A percentile compares a stretch with the other conserved stretches of the same genome.
Evolutionary conservation across 2,113 vertebrate species (phyloP).

Genomic region (Hemibagrus wyckioides): DNA sequence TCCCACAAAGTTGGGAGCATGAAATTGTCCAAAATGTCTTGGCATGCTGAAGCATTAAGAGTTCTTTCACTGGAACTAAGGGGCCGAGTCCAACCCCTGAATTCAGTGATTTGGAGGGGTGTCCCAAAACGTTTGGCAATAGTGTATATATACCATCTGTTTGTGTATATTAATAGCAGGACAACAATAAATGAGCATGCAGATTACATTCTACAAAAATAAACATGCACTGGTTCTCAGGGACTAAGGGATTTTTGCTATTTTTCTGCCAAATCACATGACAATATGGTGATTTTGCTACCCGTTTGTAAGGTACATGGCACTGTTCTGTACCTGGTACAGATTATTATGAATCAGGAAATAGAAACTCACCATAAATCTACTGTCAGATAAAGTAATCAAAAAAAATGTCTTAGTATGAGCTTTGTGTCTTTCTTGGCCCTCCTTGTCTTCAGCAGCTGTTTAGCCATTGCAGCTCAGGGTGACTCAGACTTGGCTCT

Average conservation of each 20-base stretch:
- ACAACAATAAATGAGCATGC: not conserved
- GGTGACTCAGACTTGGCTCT: slow-evolving; percentile 10
- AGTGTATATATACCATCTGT: not conserved
- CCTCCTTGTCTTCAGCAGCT: not conserved
- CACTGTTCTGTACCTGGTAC: not conserved
- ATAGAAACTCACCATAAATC: not conserved
- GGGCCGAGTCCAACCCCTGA: too few relatives aligned
- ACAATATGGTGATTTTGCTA: not conserved
- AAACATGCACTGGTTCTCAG: not conserved
- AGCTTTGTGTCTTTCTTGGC: not conserved
- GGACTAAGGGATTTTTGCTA: not conserved
- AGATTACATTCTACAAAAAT: not conserved
- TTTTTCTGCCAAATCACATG: not conserved
- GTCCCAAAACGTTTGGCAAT: too few relatives aligned
- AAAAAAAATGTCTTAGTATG: not conserved
- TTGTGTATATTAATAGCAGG: not conserved
- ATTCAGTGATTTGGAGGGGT: too few relatives aligned
- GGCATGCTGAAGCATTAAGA: too few relatives aligned
- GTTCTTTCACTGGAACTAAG: too few relatives aligned
- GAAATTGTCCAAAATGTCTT: too few relatives aligned
- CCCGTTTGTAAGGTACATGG: not conserved
- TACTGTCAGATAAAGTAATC: not conserved
- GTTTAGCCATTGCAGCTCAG: slow-evolving; percentile 2
- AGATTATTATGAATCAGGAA: not conserved
- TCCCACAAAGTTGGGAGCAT: too few relatives aligned